Percentiles rank a stretch among this genome's conserved stretches.
Evolutionary conservation across 2,888 invertebrate genomes (phyloP).

Genomic region (Harpalus rubripes): DNA sequence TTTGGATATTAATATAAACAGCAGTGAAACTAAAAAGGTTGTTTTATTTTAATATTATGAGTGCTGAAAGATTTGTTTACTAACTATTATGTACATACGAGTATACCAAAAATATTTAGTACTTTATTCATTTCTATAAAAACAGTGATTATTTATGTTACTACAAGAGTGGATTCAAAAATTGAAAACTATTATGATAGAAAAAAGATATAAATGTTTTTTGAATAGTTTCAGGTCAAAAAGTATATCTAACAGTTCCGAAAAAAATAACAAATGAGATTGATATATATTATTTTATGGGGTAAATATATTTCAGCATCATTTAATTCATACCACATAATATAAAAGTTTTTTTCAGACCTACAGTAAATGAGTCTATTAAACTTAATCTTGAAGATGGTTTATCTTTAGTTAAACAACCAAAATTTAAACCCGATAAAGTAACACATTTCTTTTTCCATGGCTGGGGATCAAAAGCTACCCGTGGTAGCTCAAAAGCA

Average conservation of each 20-base stretch:
- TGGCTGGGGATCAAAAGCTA: background rate
- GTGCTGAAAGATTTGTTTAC: too few species aligned
- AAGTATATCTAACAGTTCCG: background rate
- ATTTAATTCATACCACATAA: background rate
- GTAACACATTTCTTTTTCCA: background rate
- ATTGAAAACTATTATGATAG: too few species aligned
- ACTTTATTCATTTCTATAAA: too few species aligned
- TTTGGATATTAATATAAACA: too few species aligned
- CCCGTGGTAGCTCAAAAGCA: background rate
- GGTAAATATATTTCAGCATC: background rate
- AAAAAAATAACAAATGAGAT: background rate
- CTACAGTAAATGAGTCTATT: background rate
- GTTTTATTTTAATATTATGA: too few species aligned
- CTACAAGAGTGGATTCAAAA: too few species aligned
- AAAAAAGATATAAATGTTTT: too few species aligned
- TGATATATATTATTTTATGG: background rate
- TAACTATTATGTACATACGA: too few species aligned
- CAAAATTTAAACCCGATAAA: background rate
- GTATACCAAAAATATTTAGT: too few species aligned
- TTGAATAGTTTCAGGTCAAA: background rate
- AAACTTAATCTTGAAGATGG: slow-evolving; percentile 1
- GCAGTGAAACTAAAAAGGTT: too few species aligned
- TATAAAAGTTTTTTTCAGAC: background rate
- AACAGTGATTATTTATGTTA: too few species aligned
- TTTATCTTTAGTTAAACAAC: background rate